These are phyloP conservation scores for Paedocypris micromegethes DNA, from an alignment of 2,797 vertebrate genomes.

Conservation along the genomic window DNA sequence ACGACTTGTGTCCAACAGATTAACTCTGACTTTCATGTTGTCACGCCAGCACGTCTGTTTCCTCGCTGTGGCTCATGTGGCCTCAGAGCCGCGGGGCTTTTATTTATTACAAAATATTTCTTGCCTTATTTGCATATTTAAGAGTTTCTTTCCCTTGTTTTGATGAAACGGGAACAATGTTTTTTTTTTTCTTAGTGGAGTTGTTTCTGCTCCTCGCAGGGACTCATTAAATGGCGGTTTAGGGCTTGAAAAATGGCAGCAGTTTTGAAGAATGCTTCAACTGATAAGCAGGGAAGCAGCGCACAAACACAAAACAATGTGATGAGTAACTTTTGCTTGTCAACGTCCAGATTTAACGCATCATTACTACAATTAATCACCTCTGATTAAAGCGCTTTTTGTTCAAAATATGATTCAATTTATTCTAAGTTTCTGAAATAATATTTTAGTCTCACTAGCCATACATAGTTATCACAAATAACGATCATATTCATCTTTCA, in stretches of 20 bases:
- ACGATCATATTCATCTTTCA: too few relatives aligned
- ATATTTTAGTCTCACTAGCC: too few relatives aligned
- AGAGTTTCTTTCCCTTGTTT: slow-evolving; percentile 49
- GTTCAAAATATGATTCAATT: too few relatives aligned
- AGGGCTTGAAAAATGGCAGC: slow-evolving; percentile 6
- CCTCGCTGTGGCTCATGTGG: slow-evolving; percentile 49
- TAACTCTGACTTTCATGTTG: slow-evolving; percentile 54
- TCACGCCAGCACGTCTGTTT: slow-evolving; percentile 50
- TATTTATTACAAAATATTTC: slow-evolving; percentile 47
- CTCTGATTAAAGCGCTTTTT: too few relatives aligned
- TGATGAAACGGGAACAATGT: slow-evolving; percentile 57
- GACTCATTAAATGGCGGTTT: slow-evolving; percentile 30
- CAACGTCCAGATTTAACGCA: too few relatives aligned
- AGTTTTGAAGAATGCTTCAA: neutral
- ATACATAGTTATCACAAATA: too few relatives aligned
- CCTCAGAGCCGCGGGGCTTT: slow-evolving; percentile 51
- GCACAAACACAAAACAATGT: too few relatives aligned
- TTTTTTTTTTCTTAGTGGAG: slow-evolving; percentile 49
- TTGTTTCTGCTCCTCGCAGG: slow-evolving; percentile 40
- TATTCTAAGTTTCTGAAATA: too few relatives aligned
- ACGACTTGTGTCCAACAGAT: slow-evolving; percentile 59
- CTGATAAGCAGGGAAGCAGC: slow-evolving; percentile 12
- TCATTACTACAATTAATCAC: too few relatives aligned
- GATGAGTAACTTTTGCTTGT: too few relatives aligned
- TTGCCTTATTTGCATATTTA: slow-evolving; percentile 50